phyloP scores from a whole-genome alignment of 1,140 invertebrate species.

The Rhyzopertha dominica region DNA sequence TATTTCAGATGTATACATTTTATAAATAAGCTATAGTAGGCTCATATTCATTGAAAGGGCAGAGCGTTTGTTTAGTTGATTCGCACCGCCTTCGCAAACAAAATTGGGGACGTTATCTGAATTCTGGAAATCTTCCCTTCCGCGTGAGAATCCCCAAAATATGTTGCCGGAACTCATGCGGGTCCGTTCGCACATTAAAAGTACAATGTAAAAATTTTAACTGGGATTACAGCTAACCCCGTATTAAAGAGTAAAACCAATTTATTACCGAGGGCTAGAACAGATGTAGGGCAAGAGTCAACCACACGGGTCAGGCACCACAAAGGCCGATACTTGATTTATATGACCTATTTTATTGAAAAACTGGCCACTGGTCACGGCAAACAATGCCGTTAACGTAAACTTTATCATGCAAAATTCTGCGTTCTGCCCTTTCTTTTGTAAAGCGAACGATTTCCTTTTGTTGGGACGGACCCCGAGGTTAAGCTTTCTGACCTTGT shows the following conservation, averaged over 20 bases:
- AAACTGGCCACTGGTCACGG: slow-evolving; percentile 43
- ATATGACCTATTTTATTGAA: slow-evolving; percentile 40
- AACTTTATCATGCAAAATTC: slow-evolving; percentile 40
- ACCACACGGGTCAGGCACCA: slow-evolving; percentile 37
- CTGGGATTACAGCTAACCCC: slow-evolving; percentile 20
- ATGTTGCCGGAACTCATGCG: too few species aligned
- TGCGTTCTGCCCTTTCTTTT: slow-evolving; percentile 34
- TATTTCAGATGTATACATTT: too few species aligned
- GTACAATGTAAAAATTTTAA: slow-evolving; percentile 23
- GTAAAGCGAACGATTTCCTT: slow-evolving; percentile 27
- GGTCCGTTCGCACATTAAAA: slow-evolving; percentile 17
- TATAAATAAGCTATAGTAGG: too few species aligned
- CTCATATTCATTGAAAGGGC: too few species aligned
- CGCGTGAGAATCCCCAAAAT: too few species aligned
- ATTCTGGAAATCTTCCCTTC: too few species aligned
- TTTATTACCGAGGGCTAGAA: slow-evolving; percentile 38
- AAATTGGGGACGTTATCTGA: too few species aligned
- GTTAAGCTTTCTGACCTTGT: slow-evolving; percentile 44
- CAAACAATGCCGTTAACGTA: slow-evolving; percentile 26
- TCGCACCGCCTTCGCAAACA: too few species aligned
- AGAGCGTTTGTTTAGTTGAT: too few species aligned
- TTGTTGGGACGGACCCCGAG: slow-evolving; percentile 34
- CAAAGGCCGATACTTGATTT: slow-evolving; percentile 44
- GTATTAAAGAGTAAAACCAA: slow-evolving; percentile 13
- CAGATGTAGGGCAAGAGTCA: slow-evolving; percentile 47